A percentile compares a stretch with the other conserved stretches of the same genome.
Evolutionary conservation across 2,113 vertebrate species (phyloP).

Genomic region (Chrysochloris asiatica): DNA sequence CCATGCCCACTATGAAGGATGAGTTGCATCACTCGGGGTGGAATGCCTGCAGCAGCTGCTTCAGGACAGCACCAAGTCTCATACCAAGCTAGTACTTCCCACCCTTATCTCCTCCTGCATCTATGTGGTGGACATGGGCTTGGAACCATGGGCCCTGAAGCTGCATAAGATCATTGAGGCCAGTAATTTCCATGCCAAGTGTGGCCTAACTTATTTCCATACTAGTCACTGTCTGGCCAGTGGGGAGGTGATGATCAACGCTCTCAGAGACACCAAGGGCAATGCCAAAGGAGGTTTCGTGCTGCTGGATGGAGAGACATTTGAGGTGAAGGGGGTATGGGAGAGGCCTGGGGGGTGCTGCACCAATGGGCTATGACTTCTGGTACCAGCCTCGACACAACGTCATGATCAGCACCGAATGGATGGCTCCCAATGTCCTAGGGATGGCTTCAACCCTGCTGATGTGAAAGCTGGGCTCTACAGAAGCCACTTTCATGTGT

Average conservation of each 20-base stretch:
- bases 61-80: slow-evolving; percentile 86
- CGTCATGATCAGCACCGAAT: slow-evolving; percentile 95
- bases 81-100: slow-evolving; percentile 91
- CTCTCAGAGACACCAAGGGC: slow-evolving; percentile 90
- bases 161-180: slow-evolving; percentile 93
- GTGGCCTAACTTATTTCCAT: slow-evolving; percentile 88
- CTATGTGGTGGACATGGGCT: slow-evolving; percentile 92
- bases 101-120: slow-evolving; percentile 92
- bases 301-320: slow-evolving; percentile 93
- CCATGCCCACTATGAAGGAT: slow-evolving; percentile 92
- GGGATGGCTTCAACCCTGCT: slow-evolving; percentile 86
- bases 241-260: slow-evolving; percentile 94
- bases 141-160: slow-evolving; percentile 83
- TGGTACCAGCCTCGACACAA: slow-evolving; percentile 98
- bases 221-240: slow-evolving; percentile 93
- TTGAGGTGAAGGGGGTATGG: slow-evolving; percentile 94
- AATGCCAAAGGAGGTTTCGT: slow-evolving; percentile 93
- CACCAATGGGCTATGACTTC: slow-evolving; percentile 92
- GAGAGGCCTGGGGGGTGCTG: slow-evolving; percentile 86
- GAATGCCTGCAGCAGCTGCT: slow-evolving; percentile 98
- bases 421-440: slow-evolving; percentile 89
- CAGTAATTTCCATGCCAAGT: slow-evolving; percentile 88
- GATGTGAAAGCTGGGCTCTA: slow-evolving; percentile 90
- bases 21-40: slow-evolving; percentile 96
- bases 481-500: slow-evolving; percentile 87